Evolutionary conservation across 2,888 invertebrate genomes (phyloP).

Genomic region (Agonopterix alstromeriana): DNA sequence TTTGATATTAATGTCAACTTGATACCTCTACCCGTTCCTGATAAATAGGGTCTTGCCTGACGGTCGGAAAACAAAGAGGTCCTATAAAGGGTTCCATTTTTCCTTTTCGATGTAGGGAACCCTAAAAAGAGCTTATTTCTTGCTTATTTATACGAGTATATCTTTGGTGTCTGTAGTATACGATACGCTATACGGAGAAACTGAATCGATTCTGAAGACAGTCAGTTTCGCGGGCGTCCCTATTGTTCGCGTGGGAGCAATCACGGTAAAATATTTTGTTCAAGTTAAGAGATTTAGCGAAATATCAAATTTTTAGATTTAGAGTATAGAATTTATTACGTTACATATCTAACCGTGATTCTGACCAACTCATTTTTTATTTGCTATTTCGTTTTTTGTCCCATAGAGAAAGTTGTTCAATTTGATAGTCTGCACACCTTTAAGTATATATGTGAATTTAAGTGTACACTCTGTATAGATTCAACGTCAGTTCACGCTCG

Average conservation of each 20-base stretch:
- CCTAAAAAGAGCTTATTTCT: slow-evolving; percentile 38
- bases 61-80: too few species aligned
- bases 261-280: slow-evolving; percentile 33
- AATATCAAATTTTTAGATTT: neutral
- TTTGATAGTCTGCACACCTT: too few species aligned
- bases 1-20: neutral
- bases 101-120: slow-evolving; percentile 4
- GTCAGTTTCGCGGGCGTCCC: slow-evolving; percentile 50
- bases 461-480: neutral
- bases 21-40: neutral
- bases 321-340: too few species aligned
- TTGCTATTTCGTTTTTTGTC: too few species aligned
- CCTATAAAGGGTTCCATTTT: slow-evolving; percentile 3
- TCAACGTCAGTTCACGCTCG: too few species aligned
- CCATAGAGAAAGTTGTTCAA: too few species aligned
- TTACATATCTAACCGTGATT: too few species aligned
- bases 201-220: slow-evolving; percentile 55
- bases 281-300: slow-evolving; percentile 34
- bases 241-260: slow-evolving; percentile 66
- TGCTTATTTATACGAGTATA: slow-evolving; percentile 27
- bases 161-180: slow-evolving; percentile 1
- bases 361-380: too few species aligned
- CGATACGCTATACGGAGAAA: slow-evolving; percentile 46
- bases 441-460: too few species aligned
- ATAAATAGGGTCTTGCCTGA: too few species aligned